Base-by-base conservation (phyloP, 2,888 invertebrate species). In the Lithophane leautieri region DNA sequence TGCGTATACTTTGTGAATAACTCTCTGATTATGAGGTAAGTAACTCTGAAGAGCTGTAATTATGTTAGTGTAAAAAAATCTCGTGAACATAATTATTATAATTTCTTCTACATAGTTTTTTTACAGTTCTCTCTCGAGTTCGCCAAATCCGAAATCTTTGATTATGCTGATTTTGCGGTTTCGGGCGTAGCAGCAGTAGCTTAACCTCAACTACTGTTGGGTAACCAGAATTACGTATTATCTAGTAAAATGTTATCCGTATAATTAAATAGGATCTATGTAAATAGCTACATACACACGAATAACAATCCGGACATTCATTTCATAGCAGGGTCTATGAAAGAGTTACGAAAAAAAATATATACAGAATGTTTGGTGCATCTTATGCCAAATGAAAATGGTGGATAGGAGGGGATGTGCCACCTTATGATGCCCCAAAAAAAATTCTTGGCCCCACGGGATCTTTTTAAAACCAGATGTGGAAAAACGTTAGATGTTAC, bases 1-100 rank as follows among this genome's bases (percentile, higher is more conserved):
- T 88, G 84, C 84, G 84, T 86, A 87, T 78, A 83, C 83, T 87
- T 86, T 89, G 83, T 84, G 86, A 87, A 87, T 79, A 87, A 82
- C 77, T 84, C 85, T 82, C 82, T 85, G 83, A 85, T 88, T 88
- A 88, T 86, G 52, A 78, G 78, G 56, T 76, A 70, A 79, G 54
- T 71, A 78, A 68, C 47, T 63, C 69, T 80, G 42, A 70, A 67
- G 61, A 71, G 47, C 67, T 72, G 62, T 58, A 44, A 82, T 77
- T 73, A 70, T 62, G 14, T 60, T 63, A 56, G 12, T 56, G 44
- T 58, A 9, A 42, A 28, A 63, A 44, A 83, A 47, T 44, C 62
- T 22, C 50, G 54, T 58, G 58, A 58, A 81, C 9, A 34, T 14
- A 60, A 14, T 58, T 52, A 47, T 28, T 47, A 9, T 0, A 60